Evolutionary conservation across 2,113 vertebrate species (phyloP), one percentile per base, ranked within the genome.

Genomic region (Vidua macroura): DNA sequence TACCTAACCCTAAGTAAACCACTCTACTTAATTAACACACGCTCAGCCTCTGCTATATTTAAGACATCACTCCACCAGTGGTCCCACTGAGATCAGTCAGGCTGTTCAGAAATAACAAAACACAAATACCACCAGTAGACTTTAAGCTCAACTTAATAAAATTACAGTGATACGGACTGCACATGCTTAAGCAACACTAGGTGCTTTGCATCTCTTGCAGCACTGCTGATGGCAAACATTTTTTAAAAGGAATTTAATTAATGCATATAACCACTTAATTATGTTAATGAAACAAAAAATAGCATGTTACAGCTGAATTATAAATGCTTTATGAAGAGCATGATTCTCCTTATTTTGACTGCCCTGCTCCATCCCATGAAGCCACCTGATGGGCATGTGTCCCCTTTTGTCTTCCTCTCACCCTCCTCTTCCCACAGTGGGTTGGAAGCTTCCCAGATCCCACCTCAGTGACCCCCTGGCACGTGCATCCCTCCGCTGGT

Each of bases 11-110:
- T 76, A 56, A n/a, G 44, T 95, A 87, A 91, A 62, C n/a, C 55
- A 53, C 59, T 91, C 51, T 48, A 69, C 58, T 87, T 89, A 79
- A 91, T 91, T 95, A 95, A 79, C 53, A 35, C 46, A 67, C 62
- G 53, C 81, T 88, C 49, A 63, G 70, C 53, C 62, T 83, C 69
- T 72, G 53, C 58, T 84, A 3, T 19, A 16, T 72, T 84, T 86
- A 89, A 87, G 91, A 60, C 46, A 58, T 66, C 35, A 10, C 58
- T 85, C 67, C 28, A 73, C 41, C 37, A 87, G 49, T 3, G 2
- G 30, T 59, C 70, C 83, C 64, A 24, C 58, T 66, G 86, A 78
- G 70, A 84, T 91, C 80, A 73, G 52, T 8, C 0, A 0, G 35
- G 49, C 60, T 72, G 56, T 19, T 84, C 60, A 66, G 67, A 92